A percentile compares a stretch with the other conserved stretches of the same genome.
These are phyloP conservation scores for Balaeniceps rex DNA, from an alignment of 2,113 vertebrate genomes.

Conservation along the genomic window DNA sequence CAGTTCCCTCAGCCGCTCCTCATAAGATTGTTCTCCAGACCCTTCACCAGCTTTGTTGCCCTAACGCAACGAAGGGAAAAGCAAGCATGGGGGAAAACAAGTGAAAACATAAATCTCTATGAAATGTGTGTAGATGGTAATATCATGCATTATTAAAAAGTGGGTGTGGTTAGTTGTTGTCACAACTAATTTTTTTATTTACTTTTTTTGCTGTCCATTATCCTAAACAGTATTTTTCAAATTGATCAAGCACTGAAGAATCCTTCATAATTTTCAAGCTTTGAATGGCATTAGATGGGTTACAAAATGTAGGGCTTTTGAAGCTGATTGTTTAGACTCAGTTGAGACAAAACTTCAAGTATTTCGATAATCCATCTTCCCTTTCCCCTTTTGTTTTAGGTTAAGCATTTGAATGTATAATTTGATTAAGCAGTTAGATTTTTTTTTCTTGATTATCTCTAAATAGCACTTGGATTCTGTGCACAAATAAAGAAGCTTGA, in stretches of 20 bases:
- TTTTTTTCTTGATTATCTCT: not conserved
- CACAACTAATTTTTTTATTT: not conserved
- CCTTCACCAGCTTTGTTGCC: too few species aligned
- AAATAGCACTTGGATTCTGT: not conserved
- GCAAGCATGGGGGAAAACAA: not conserved
- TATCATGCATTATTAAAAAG: not conserved
- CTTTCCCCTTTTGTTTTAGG: not conserved
- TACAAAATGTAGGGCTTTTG: not conserved
- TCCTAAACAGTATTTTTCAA: not conserved
- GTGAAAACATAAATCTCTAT: not conserved
- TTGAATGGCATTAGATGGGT: not conserved
- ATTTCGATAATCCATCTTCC: not conserved
- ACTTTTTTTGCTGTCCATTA: not conserved
- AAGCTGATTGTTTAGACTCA: not conserved
- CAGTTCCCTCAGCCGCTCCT: too few species aligned
- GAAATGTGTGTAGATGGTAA: not conserved
- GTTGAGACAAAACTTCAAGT: not conserved
- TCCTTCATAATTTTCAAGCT: not conserved
- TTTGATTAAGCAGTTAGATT: not conserved
- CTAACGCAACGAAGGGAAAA: too few species aligned
- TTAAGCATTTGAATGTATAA: not conserved
- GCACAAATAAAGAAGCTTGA: not conserved
- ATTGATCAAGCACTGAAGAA: not conserved
- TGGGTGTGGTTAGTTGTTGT: not conserved
- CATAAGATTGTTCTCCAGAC: too few species aligned